These are phyloP conservation scores for Gulo gulo DNA, from an alignment of 2,113 vertebrate genomes.

Conservation along the genomic window DNA sequence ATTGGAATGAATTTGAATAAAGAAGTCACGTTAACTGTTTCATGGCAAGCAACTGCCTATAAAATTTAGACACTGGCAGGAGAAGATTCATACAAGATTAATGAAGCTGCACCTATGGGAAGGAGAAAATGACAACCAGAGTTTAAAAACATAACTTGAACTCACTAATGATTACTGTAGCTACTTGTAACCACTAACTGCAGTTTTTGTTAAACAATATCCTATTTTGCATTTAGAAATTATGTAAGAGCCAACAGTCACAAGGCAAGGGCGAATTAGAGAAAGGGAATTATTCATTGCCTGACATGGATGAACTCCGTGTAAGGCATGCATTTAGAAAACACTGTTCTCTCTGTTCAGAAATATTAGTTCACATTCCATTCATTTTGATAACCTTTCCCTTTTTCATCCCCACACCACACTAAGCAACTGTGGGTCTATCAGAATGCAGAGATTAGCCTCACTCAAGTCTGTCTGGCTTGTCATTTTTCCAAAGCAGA, in stretches of 20 bases:
- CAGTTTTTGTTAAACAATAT: slow-evolving; percentile 71
- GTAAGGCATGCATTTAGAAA: slow-evolving; percentile 77
- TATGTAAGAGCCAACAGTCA: slow-evolving; percentile 80
- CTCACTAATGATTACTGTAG: slow-evolving; percentile 27
- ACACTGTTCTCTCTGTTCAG: slow-evolving; percentile 83
- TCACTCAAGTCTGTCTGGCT: rapidly evolving
- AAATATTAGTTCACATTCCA: slow-evolving; percentile 82
- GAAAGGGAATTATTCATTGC: slow-evolving; percentile 82
- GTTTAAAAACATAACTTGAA: slow-evolving; percentile 24
- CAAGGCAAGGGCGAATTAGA: slow-evolving; percentile 68
- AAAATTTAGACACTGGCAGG: not conserved
- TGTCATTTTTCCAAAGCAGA: not conserved
- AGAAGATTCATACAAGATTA: not conserved
- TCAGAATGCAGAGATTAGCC: not conserved
- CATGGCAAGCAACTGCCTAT: not conserved
- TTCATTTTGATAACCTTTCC: slow-evolving; percentile 84
- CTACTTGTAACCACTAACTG: slow-evolving; percentile 3
- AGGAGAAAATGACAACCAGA: not conserved
- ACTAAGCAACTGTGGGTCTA: not conserved
- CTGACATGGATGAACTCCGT: slow-evolving; percentile 70
- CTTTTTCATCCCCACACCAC: slow-evolving; percentile 44
- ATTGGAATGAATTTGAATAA: not conserved
- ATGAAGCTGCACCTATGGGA: not conserved
- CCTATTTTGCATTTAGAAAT: slow-evolving; percentile 76
- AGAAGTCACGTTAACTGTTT: not conserved